phyloP scores from a whole-genome alignment of 2,888 invertebrate species.

The Trichopria drosophilae region DNA sequence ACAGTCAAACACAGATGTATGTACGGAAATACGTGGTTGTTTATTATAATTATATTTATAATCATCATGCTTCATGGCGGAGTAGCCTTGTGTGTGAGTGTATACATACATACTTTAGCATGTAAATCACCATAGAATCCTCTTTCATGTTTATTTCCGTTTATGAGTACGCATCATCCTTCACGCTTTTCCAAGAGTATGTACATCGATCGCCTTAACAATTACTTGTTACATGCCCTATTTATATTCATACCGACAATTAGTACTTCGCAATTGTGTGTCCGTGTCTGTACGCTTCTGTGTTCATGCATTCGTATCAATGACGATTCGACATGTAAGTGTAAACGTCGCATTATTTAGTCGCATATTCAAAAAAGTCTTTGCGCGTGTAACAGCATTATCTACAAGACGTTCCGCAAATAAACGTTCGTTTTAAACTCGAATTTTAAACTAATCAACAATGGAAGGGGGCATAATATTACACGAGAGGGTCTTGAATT shows the following conservation, averaged over 20 bases:
- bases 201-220: conserved; percentile 54
- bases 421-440: conserved; percentile 37
- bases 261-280: conserved; percentile 33
- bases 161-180: conserved; percentile 29
- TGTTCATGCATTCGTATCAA: conserved; percentile 15
- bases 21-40: conserved; percentile 59
- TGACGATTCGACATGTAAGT: conserved; percentile 14
- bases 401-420: conserved; percentile 48
- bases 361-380: conserved; percentile 17
- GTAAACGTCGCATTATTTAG: conserved; percentile 14
- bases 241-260: conserved; percentile 48
- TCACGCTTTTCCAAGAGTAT: conserved; percentile 40
- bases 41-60: conserved; percentile 58
- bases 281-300: conserved; percentile 21
- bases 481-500: conserved; percentile 48
- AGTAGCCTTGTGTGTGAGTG: conserved; percentile 42
- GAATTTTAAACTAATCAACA: conserved; percentile 47
- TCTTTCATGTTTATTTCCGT: conserved; percentile 14
- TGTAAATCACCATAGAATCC: conserved; percentile 21
- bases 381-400: conserved; percentile 48
- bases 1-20: conserved; percentile 29
- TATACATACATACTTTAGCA: conserved; percentile 36
- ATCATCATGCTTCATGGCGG: conserved; percentile 52
- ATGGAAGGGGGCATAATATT: conserved; percentile 46
- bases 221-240: conserved; percentile 49